Base-by-base conservation (phyloP, 1,140 invertebrate species). In the Eulimnadia texana region DNA sequence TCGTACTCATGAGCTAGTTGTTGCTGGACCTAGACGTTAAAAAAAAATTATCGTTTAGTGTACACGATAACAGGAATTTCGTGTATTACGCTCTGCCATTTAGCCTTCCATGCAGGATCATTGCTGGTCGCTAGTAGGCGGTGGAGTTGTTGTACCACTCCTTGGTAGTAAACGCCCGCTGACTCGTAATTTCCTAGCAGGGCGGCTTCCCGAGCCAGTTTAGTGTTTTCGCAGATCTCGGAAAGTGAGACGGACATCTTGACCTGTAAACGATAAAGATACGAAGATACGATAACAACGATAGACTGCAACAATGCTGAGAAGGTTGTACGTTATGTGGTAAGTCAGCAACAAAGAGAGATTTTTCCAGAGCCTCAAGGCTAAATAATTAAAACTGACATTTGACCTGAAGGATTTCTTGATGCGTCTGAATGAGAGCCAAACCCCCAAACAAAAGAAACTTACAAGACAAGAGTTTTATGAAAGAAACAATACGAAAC, bases 171-270 rank as follows among this genome's bases (percentile, higher is more conserved):
- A 53, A 97, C 90, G 67, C 84, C 79, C 11, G 93, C 88, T 61
- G 88, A 90, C 69, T 97, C 93, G 72, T 98, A 98, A 73, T 96
- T 95, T 6, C 93, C 93, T 70, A 90, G 84, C 64, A 97, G 76
- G 60, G 91, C 90, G 84, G 90, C 91, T 77, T 98, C 93, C 67
- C 94, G 79, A 33, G 90, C 93, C 70, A 95, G 77, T 76, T 91
- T 93, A 59, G 88, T 86, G 76, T 91, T 91, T 77, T 93, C 88
- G 78, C 84, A 86, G 73, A 93, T 92, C 79, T 93, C 89, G 72
- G 81, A 85, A 70, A 89, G 80, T 69, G 84, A 85, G 69, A 86
- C 83, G 74, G 84, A 85, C 87, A 90, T 90, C 62, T 33, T 51
- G 19, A 1, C 25, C 19, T 54, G 52, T 27, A 54, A n/a, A n/a